Evolutionary conservation across 2,888 invertebrate species (phyloP).

Genomic region (Eurytoma adleriae): DNA sequence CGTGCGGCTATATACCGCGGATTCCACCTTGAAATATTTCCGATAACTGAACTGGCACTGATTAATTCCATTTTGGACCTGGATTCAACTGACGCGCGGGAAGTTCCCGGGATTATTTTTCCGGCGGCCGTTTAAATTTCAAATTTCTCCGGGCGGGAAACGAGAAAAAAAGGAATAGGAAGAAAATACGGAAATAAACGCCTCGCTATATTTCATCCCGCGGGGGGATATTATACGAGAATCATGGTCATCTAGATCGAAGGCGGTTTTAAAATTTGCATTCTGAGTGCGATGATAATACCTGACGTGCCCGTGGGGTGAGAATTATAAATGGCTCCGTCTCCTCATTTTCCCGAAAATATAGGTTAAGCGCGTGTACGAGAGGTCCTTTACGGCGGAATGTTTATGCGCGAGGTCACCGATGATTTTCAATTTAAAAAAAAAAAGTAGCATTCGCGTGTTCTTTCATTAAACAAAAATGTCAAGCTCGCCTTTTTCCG

Average conservation of each 20-base stretch:
- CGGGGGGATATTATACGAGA: neutral
- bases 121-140: neutral
- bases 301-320: constrained; percentile 16
- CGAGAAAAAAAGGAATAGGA: too few relatives aligned
- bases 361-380: constrained; percentile 35
- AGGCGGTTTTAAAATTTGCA: constrained; percentile 28
- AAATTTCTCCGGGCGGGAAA: neutral
- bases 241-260: neutral
- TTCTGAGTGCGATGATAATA: constrained; percentile 16
- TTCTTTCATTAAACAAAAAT: neutral
- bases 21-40: constrained; percentile 53
- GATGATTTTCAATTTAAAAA: neutral
- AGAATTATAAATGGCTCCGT: constrained; percentile 38
- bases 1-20: constrained; percentile 6
- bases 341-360: constrained; percentile 26
- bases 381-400: neutral
- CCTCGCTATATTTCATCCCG: too few relatives aligned
- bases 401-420: constrained; percentile 11
- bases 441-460: neutral
- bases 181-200: too few relatives aligned
- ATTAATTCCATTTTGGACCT: constrained; percentile 43
- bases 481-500: neutral
- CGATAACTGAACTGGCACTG: constrained; percentile 41
- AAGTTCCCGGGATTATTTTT: neutral
- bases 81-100: neutral